These are phyloP conservation scores for Protosalanx chinensis DNA, from an alignment of 2,797 vertebrate species.

Conservation along the genomic window DNA sequence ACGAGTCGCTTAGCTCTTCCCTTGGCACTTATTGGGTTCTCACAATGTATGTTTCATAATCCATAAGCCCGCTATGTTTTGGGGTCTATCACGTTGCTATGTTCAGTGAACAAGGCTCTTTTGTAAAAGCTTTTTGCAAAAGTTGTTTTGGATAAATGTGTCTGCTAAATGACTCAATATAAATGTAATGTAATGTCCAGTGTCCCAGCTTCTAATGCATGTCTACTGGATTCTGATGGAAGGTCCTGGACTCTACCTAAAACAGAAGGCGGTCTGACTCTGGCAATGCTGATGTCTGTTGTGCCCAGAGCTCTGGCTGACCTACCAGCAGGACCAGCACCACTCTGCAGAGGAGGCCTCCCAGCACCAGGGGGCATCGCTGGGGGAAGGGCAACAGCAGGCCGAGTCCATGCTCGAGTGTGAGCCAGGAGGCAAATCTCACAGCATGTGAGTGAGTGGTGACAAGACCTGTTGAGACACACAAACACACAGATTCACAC, in stretches of 20 bases:
- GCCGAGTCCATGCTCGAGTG: background rate
- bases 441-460: background rate
- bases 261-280: background rate
- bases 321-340: slow-evolving; percentile 71
- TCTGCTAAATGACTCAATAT: no score
- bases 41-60: no score
- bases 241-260: no score
- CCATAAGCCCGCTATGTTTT: no score
- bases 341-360: slow-evolving; percentile 61
- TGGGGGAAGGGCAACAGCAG: background rate
- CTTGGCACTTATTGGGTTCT: no score
- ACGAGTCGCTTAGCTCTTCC: no score
- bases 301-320: slow-evolving; percentile 70
- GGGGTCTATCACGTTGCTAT: no score
- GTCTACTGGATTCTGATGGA: slow-evolving; percentile 39
- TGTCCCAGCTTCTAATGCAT: slow-evolving; percentile 36
- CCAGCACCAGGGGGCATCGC: background rate
- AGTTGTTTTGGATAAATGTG: no score
- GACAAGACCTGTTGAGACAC: background rate
- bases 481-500: background rate
- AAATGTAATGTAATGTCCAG: no score
- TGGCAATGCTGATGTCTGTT: background rate
- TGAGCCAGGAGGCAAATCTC: slow-evolving; percentile 34
- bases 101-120: no score
- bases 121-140: no score